These are phyloP conservation scores for Drosophila pachea DNA, from an alignment of 1,140 invertebrate species.

Conservation along the genomic window DNA sequence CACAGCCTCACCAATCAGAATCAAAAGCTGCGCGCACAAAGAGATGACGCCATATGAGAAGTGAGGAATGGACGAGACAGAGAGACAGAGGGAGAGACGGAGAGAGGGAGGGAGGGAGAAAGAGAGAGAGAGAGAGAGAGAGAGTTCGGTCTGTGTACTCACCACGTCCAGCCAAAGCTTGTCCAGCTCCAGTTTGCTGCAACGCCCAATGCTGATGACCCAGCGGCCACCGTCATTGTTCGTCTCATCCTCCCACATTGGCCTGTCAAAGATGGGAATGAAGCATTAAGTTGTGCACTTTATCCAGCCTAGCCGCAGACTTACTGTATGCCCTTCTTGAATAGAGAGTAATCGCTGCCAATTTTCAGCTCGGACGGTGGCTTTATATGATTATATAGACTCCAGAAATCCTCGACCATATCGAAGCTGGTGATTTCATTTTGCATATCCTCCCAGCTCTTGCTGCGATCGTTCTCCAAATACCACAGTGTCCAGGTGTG, in stretches of 20 bases:
- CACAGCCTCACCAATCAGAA: conserved; percentile 98
- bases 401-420: conserved; percentile 93
- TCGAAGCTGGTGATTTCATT: conserved; percentile 95
- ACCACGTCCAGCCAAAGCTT: conserved; percentile 97
- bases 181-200: conserved; percentile 91
- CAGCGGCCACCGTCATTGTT: conserved; percentile 94
- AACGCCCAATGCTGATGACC: conserved; percentile 93
- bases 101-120: too few species aligned
- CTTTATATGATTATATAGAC: conserved; percentile 97
- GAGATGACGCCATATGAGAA: conserved; percentile 1
- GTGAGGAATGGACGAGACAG: too few species aligned
- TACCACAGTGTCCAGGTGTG: conserved; percentile 99
- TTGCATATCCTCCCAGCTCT: conserved; percentile 91
- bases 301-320: background rate
- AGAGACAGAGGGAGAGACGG: too few species aligned
- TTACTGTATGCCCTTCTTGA: conserved; percentile 93
- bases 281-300: background rate
- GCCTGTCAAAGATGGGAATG: conserved; percentile 79
- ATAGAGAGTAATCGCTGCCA: conserved; percentile 97
- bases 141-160: too few species aligned
- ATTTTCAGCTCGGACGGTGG: conserved; percentile 92
- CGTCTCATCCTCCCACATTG: conserved; percentile 98
- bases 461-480: conserved; percentile 94
- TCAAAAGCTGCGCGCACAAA: conserved; percentile 82
- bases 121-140: too few species aligned